Conservation (phyloP, 2,888 invertebrate genomes). For the Gortyna flavago region DNA sequence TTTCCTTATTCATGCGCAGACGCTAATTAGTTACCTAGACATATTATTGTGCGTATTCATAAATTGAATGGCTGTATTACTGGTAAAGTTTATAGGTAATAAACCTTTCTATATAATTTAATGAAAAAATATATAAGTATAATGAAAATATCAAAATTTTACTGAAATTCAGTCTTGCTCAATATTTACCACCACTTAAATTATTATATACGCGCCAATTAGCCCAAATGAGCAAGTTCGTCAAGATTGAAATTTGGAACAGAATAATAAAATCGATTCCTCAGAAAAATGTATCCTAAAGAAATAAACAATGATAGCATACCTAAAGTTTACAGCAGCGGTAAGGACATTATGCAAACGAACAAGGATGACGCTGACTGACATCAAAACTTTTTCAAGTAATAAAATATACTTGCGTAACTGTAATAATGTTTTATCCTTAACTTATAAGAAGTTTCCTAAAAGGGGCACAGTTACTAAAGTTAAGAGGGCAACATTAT, state of each 20-base stretch:
- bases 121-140: no score
- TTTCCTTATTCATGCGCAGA: constrained; percentile 2
- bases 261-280: not conserved
- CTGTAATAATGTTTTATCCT: constrained; percentile 42
- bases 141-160: not conserved
- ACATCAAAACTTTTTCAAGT: constrained; percentile 60
- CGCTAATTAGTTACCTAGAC: not conserved
- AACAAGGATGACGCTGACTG: constrained; percentile 47
- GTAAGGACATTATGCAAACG: constrained; percentile 52
- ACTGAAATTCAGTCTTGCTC: not conserved
- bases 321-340: not conserved
- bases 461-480: constrained; percentile 4
- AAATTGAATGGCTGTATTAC: not conserved
- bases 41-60: not conserved
- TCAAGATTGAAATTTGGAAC: not conserved
- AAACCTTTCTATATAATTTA: no score
- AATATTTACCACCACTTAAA: not conserved
- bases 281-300: not conserved
- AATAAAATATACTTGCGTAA: constrained; percentile 60
- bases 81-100: no score
- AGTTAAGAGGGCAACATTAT: constrained; percentile 7
- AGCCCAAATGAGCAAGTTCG: no score
- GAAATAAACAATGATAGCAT: constrained; percentile 15
- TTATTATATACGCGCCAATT: not conserved
- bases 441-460: constrained; percentile 40